A percentile compares a stretch with the other conserved stretches of the same genome.
Evolutionary conservation across 2,888 invertebrate genomes (phyloP).

Genomic region (Drosophila ustulata): DNA sequence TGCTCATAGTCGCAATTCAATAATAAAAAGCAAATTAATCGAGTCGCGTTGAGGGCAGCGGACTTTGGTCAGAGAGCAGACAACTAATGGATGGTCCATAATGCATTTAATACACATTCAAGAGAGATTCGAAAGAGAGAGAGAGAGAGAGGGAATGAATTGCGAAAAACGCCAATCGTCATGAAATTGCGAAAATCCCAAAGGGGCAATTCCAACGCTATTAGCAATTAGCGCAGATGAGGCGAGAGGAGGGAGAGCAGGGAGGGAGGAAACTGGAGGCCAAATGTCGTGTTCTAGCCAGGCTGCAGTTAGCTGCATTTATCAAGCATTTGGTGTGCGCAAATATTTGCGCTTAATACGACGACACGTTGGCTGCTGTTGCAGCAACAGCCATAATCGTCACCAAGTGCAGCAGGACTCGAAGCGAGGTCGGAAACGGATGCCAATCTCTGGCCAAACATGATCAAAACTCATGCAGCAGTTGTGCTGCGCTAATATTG

Average conservation of each 20-base stretch:
- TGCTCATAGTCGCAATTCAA: constrained; percentile 54
- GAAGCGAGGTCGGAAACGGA: neutral
- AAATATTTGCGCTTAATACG: constrained; percentile 72
- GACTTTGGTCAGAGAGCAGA: constrained; percentile 25
- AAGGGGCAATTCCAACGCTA: constrained; percentile 20
- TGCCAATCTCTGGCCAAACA: constrained; percentile 72
- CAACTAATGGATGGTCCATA: constrained; percentile 73
- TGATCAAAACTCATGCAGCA: constrained; percentile 70
- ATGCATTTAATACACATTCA: constrained; percentile 68
- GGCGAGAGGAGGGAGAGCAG: too few species aligned
- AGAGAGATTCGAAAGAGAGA: constrained; percentile 4
- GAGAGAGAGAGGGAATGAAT: constrained; percentile 46
- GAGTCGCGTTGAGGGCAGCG: constrained; percentile 15
- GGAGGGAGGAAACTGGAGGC: neutral
- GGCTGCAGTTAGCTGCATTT: constrained; percentile 61
- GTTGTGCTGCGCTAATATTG: constrained; percentile 67
- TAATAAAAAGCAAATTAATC: constrained; percentile 71
- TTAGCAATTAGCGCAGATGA: neutral
- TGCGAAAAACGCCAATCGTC: constrained; percentile 39
- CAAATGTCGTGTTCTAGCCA: constrained; percentile 49
- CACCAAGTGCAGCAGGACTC: constrained; percentile 38
- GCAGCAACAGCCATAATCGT: constrained; percentile 62
- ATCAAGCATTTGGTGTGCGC: constrained; percentile 78
- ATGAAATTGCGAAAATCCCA: constrained; percentile 43
- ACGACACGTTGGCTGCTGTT: constrained; percentile 56